These are phyloP conservation scores for Hemichromis elongatus DNA, from an alignment of 2,113 vertebrate genomes.

Conservation along the genomic window DNA sequence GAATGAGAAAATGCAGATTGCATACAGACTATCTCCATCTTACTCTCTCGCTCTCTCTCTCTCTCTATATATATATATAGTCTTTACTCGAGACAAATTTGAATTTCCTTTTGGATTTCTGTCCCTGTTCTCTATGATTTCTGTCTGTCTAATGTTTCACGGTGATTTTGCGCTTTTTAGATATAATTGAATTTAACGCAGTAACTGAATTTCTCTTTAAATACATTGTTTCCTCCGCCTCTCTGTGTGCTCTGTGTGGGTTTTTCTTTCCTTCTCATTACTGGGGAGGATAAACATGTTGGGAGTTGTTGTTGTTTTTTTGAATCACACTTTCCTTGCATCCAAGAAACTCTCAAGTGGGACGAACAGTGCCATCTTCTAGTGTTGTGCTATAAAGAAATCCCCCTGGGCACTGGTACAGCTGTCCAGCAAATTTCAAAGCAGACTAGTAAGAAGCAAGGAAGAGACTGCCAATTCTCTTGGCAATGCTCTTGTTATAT, in stretches of 20 bases:
- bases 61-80: background rate
- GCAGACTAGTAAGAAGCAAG: background rate
- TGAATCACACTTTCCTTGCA: background rate
- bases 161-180: background rate
- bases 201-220: background rate
- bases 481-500: background rate
- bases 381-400: background rate
- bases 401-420: background rate
- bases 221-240: background rate
- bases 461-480: slow-evolving; percentile 6
- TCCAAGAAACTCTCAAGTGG: slow-evolving; percentile 20
- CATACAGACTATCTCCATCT: too few relatives aligned
- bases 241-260: background rate
- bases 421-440: slow-evolving; percentile 2
- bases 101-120: background rate
- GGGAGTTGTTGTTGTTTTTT: background rate
- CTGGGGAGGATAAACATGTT: slow-evolving; percentile 11
- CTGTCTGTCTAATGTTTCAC: background rate
- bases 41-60: too few relatives aligned
- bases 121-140: background rate
- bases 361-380: slow-evolving; percentile 10
- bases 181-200: background rate
- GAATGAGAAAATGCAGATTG: background rate
- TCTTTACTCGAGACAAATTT: background rate
- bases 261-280: background rate